phyloP scores from a whole-genome alignment of 1,140 invertebrate species.

The Asbolus verrucosus region DNA sequence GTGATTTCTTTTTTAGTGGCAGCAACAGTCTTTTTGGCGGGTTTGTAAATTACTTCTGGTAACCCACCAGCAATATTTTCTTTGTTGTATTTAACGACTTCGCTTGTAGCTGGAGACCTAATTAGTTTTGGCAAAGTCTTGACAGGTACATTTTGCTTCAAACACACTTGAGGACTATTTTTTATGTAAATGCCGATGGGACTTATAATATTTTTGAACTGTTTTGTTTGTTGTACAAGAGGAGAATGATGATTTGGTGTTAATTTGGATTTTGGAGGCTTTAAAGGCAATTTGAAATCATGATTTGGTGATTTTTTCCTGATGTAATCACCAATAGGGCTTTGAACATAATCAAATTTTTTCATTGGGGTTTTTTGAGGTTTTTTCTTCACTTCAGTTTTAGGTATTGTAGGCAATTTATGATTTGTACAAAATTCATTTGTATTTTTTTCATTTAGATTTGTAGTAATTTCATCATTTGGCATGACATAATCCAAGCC shows the following conservation, averaged over 20 bases:
- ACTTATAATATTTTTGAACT: slow-evolving; percentile 23
- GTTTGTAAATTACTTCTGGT: slow-evolving; percentile 32
- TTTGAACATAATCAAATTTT: slow-evolving; percentile 5
- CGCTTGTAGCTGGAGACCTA: neutral
- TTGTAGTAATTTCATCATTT: neutral
- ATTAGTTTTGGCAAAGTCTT: neutral
- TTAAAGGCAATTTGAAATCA: slow-evolving; percentile 29
- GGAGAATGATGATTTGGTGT: neutral
- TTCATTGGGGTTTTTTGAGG: neutral
- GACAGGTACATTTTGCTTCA: slow-evolving; percentile 11
- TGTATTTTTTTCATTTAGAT: slow-evolving; percentile 7
- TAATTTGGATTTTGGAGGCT: neutral
- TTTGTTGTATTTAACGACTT: neutral
- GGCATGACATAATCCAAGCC: neutral
- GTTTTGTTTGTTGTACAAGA: neutral
- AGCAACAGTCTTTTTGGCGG: neutral
- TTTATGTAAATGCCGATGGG: slow-evolving; percentile 34
- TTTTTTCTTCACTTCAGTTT: too few species aligned
- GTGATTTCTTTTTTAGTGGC: neutral
- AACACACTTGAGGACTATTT: slow-evolving; percentile 1
- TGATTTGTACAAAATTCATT: too few species aligned
- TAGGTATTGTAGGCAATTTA: too few species aligned
- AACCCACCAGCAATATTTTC: neutral
- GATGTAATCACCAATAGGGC: slow-evolving; percentile 2
- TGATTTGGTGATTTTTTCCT: slow-evolving; percentile 25